phyloP scores from a whole-genome alignment of 2,113 vertebrate genomes.

The Riparia riparia region DNA sequence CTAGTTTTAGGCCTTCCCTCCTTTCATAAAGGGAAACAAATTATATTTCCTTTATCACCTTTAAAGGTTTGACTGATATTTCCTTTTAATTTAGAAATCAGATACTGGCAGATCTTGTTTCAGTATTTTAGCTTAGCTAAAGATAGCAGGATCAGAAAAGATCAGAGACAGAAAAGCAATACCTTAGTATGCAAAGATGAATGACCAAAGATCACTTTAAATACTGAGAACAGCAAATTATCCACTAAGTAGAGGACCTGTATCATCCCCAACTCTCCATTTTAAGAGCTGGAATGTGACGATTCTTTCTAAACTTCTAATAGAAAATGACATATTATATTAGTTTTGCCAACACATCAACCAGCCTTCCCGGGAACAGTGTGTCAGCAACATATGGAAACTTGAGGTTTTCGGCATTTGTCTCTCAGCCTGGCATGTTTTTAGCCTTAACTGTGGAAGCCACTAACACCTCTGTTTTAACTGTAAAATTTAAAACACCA shows the following conservation, averaged over 20 bases:
- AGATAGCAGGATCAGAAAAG: neutral
- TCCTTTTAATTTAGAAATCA: neutral
- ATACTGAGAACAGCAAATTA: neutral
- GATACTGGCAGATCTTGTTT: neutral
- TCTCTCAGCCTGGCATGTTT: neutral
- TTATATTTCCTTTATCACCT: neutral
- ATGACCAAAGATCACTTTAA: neutral
- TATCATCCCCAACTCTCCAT: neutral
- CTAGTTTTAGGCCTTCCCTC: neutral
- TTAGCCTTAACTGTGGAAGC: neutral
- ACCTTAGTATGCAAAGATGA: neutral
- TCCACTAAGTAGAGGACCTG: neutral
- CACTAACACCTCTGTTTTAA: neutral
- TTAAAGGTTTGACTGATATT: neutral
- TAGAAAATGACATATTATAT: neutral
- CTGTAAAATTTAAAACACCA: neutral
- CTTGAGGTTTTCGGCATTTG: neutral
- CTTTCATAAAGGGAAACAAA: neutral
- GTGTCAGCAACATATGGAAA: constrained; percentile 32
- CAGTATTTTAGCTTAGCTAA: neutral
- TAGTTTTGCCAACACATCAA: neutral
- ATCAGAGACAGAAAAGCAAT: neutral
- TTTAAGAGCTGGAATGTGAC: neutral
- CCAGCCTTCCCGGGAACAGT: constrained; percentile 11
- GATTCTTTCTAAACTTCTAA: neutral